Conservation (phyloP, 1,140 invertebrate genomes). For the Dolichoris vasculosae region DNA sequence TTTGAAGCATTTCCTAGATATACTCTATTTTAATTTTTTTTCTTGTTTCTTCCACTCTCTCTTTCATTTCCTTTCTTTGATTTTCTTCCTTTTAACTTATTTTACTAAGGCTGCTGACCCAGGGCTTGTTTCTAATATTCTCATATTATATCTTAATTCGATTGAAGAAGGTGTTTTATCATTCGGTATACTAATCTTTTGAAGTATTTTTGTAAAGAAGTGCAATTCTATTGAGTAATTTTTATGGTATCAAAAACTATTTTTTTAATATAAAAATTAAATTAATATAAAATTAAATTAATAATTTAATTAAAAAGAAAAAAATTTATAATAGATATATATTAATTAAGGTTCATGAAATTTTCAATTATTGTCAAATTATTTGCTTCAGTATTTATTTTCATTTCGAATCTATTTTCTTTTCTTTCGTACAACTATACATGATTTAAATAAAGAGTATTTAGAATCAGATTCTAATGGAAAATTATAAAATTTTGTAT, state of each 20-base stretch:
- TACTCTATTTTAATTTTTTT: background rate
- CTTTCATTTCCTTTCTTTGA: constrained; percentile 25
- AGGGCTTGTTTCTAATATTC: constrained; percentile 60
- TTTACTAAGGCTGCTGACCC: constrained; percentile 60
- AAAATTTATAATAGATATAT: too few relatives aligned
- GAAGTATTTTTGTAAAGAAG: background rate
- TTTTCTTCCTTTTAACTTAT: constrained; percentile 55
- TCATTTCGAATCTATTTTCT: too few relatives aligned
- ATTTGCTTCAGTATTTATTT: too few relatives aligned
- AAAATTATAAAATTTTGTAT: background rate
- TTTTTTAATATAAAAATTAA: too few relatives aligned
- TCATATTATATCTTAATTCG: constrained; percentile 48
- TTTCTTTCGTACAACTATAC: background rate
- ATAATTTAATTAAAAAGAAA: too few relatives aligned
- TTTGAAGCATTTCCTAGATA: constrained; percentile 50
- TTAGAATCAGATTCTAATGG: background rate
- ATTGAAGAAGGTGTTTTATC: too few relatives aligned
- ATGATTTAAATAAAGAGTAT: background rate
- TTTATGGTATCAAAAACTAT: too few relatives aligned
- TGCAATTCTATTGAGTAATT: too few relatives aligned
- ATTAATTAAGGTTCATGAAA: too few relatives aligned
- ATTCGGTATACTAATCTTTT: too few relatives aligned
- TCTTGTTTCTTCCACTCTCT: constrained; percentile 36
- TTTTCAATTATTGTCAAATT: too few relatives aligned
- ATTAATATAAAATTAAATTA: too few relatives aligned